A percentile compares a stretch with the other conserved stretches of the same genome.
These are phyloP conservation scores for Myodes glareolus DNA, from an alignment of 2,113 vertebrate genomes.

Conservation along the genomic window DNA sequence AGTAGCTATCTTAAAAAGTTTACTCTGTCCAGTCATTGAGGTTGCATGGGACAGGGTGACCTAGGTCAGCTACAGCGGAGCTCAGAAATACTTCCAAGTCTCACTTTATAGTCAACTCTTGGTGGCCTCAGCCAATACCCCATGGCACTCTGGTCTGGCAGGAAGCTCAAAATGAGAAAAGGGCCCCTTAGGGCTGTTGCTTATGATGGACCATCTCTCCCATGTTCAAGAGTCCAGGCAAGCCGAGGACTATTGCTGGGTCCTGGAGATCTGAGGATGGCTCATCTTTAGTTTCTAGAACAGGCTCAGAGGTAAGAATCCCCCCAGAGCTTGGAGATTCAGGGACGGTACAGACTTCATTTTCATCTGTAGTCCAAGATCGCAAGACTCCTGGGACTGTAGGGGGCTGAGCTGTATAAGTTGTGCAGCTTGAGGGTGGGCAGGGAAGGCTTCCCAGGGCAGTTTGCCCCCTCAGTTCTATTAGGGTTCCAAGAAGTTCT, in stretches of 20 bases:
- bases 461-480: rapidly evolving
- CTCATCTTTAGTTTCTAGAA: neutral
- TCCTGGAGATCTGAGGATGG: neutral
- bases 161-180: neutral
- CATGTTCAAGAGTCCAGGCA: too few relatives aligned
- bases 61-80: rapidly evolving
- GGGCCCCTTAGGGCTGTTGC: rapidly evolving
- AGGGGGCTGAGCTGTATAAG: neutral
- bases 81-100: neutral
- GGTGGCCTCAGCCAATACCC: neutral
- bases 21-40: rapidly evolving
- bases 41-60: neutral
- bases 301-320: neutral
- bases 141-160: neutral
- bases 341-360: neutral
- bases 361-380: neutral
- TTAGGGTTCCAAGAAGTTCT: neutral
- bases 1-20: neutral
- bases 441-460: neutral
- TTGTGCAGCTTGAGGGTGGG: rapidly evolving
- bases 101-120: neutral
- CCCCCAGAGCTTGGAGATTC: too few relatives aligned
- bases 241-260: rapidly evolving
- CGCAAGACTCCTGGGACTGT: neutral
- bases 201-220: too few relatives aligned